Conservation (phyloP, 1,140 invertebrate genomes). For the Rhynchophorus ferrugineus region DNA sequence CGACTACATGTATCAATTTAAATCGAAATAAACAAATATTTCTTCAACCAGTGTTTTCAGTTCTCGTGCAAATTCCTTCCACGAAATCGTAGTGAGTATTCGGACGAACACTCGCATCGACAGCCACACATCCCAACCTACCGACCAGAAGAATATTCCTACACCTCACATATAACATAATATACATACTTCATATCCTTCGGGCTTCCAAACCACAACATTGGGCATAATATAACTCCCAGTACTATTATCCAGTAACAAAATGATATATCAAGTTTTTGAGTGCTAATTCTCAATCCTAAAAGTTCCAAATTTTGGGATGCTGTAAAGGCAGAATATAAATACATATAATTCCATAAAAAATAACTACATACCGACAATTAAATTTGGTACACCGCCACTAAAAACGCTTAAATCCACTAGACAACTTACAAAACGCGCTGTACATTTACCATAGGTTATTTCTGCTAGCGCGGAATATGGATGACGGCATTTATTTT, state of each 20-base stretch:
- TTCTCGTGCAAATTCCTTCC: too few relatives aligned
- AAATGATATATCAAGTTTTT: conserved; percentile 58
- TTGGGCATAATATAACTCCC: conserved; percentile 59
- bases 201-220: conserved; percentile 76
- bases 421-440: conserved; percentile 56
- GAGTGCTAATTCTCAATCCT: conserved; percentile 54
- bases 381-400: conserved; percentile 65
- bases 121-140: too few relatives aligned
- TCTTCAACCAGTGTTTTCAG: too few relatives aligned
- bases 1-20: too few relatives aligned
- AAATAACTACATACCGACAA: conserved; percentile 53
- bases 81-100: too few relatives aligned
- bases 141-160: too few relatives aligned
- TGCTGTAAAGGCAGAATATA: conserved; percentile 45
- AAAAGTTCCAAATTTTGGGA: conserved; percentile 68
- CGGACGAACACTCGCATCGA: too few relatives aligned
- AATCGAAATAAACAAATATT: too few relatives aligned
- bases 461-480: conserved; percentile 70
- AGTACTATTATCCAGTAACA: conserved; percentile 69
- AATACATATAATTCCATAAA: not conserved
- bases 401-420: conserved; percentile 66
- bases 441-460: conserved; percentile 52
- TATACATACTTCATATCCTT: conserved; percentile 82
- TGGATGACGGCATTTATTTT: conserved; percentile 60
- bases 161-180: too few relatives aligned